Percentiles rank a stretch among this genome's conserved stretches.
Evolutionary conservation across 2,888 invertebrate species (phyloP).

Genomic region (Heliconius ismenius): DNA sequence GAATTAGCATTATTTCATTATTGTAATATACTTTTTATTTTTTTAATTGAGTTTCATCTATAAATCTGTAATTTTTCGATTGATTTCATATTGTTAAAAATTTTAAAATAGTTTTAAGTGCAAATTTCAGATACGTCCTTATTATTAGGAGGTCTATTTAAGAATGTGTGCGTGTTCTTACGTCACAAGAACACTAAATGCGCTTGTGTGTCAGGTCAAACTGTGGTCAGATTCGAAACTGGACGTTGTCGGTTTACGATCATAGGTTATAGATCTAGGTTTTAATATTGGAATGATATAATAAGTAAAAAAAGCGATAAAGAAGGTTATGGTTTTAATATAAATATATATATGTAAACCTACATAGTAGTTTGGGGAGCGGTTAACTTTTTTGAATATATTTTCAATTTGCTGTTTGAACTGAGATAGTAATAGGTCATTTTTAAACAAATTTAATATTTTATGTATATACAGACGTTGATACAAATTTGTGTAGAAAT

Average conservation of each 20-base stretch:
- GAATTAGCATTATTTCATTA: too few species aligned
- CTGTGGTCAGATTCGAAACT: slow-evolving; percentile 50
- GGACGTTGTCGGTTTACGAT: slow-evolving; percentile 39
- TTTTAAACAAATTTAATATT: background rate
- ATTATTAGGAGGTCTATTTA: slow-evolving; percentile 20
- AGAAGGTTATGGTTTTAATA: background rate
- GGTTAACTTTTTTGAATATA: too few species aligned
- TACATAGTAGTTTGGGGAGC: too few species aligned
- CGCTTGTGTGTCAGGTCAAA: slow-evolving; percentile 54
- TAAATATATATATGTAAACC: too few species aligned
- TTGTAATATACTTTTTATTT: background rate
- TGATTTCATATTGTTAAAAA: background rate
- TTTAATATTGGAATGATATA: slow-evolving; percentile 12
- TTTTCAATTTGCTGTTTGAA: too few species aligned
- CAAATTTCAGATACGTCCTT: slow-evolving; percentile 30
- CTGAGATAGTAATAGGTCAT: background rate
- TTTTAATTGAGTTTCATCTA: background rate
- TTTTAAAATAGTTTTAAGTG: background rate
- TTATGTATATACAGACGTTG: background rate
- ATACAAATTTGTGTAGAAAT: background rate
- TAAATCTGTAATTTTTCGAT: background rate
- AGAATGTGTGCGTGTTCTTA: slow-evolving; percentile 10
- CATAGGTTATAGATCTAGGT: slow-evolving; percentile 31
- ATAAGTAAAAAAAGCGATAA: background rate
- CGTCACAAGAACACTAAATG: slow-evolving; percentile 22